Percentiles rank a stretch among this genome's conserved stretches.
Evolutionary conservation across 2,888 invertebrate genomes (phyloP).

Genomic region (Gari tellinella): DNA sequence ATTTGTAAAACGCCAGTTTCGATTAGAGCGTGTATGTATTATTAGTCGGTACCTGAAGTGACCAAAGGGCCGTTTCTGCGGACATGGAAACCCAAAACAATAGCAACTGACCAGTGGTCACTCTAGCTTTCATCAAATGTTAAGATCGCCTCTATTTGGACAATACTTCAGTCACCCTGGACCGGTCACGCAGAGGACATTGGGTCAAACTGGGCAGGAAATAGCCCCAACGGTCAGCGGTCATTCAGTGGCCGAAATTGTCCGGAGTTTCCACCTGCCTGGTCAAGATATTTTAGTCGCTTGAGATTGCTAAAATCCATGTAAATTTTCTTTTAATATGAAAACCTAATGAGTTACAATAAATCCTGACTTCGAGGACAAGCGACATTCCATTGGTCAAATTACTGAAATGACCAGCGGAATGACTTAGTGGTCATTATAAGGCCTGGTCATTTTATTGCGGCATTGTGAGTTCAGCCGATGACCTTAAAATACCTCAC

Average conservation of each 20-base stretch:
- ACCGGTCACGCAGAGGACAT: constrained; percentile 61
- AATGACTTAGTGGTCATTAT: too few species aligned
- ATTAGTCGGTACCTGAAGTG: constrained; percentile 44
- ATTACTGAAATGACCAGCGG: too few species aligned
- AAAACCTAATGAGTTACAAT: constrained; percentile 9
- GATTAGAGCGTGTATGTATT: constrained; percentile 43
- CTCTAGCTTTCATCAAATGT: constrained; percentile 58
- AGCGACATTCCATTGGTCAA: too few species aligned
- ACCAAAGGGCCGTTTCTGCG: constrained; percentile 33
- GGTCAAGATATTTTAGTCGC: constrained; percentile 10
- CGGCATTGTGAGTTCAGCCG: too few species aligned
- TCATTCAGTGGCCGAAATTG: constrained; percentile 53
- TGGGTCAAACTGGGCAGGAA: constrained; percentile 57
- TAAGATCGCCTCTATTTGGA: constrained; percentile 52
- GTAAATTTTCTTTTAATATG: constrained; percentile 47
- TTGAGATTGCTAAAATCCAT: constrained; percentile 30
- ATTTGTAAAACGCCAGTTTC: constrained; percentile 18
- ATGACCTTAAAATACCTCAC: too few species aligned
- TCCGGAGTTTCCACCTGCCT: constrained; percentile 56
- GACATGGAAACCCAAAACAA: constrained; percentile 46
- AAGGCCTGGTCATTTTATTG: too few species aligned
- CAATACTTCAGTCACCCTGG: constrained; percentile 61
- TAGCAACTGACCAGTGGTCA: constrained; percentile 57
- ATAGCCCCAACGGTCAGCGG: constrained; percentile 50
- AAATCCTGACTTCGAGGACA: too few species aligned